Evolutionary conservation across 2,888 invertebrate genomes (phyloP), one percentile per base, ranked within the genome.

Genomic region (Drosophila dives): DNA sequence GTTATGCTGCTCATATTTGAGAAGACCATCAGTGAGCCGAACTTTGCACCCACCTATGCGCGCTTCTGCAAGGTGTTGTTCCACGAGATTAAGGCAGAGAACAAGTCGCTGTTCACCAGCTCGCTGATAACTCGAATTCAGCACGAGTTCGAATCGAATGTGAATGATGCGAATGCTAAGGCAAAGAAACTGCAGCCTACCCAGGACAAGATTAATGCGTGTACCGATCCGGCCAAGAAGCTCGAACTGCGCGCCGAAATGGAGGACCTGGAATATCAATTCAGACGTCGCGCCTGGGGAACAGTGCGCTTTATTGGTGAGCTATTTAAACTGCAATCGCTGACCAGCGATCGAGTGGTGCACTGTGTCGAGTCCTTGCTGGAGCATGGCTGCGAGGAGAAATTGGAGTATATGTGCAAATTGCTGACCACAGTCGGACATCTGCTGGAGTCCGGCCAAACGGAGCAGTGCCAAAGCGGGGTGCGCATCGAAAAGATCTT

Each of bases 271-370:
- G 92, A 92, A 38, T 92, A 91, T 78, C 92, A 92, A 42, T 92
- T 92, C 59, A 81, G 92, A 6, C 91, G 92, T 1, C 91, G 92
- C 5, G 92, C 92, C 50, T 92, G 92, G 92, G 92, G 92, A 7
- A 92, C 92, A 0, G 92, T 92, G 0, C 92, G 92, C 17, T 92
- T 92, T 38, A 92, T 92, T 58, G 92, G 92, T 2, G 92, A 92
- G 79, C 90, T 92, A 61, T 92, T 84, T 34, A 92, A 92, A 72
- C 69, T 92, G 20, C 91, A 91, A 42, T 86, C 91, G 23, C 71
- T 92, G 36, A 84, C 83, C 26, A 84, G 82, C 34, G 90, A 91
- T 54, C 90, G 91, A 20, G 92, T 92, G 3, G 77, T 91, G 26
- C 65, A 76, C 32, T 92, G 92, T 55, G 72, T 92, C 5, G 92